A percentile compares a stretch with the other conserved stretches of the same genome.
Evolutionary conservation across 2,888 invertebrate genomes (phyloP).

Genomic region (Acheta domesticus): DNA sequence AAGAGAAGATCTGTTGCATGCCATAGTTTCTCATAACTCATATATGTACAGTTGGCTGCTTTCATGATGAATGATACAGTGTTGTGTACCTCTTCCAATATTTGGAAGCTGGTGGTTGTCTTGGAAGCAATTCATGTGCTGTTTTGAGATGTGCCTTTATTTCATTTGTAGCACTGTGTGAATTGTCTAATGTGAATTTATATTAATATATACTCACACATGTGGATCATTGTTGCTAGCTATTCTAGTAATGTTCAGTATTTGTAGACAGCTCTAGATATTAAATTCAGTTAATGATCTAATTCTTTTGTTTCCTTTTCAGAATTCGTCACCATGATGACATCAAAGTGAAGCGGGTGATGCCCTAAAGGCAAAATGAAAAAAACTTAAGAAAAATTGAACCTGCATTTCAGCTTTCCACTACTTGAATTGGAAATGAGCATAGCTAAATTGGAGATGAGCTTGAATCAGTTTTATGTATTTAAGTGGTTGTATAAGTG

Average conservation of each 20-base stretch:
- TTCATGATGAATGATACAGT: too few species aligned
- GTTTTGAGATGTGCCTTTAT: constrained; percentile 18
- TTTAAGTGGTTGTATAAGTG: constrained; percentile 39
- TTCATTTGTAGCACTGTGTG: constrained; percentile 19
- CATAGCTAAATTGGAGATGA: constrained; percentile 40
- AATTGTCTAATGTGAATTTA: constrained; percentile 18
- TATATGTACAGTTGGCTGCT: too few species aligned
- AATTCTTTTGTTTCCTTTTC: constrained; percentile 51
- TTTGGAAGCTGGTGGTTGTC: background rate
- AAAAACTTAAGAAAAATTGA: constrained; percentile 38
- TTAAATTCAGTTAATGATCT: background rate
- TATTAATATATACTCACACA: constrained; percentile 12
- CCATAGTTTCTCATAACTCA: too few species aligned
- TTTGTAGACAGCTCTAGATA: too few species aligned
- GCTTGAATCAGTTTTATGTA: constrained; percentile 38
- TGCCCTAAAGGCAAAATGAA: constrained; percentile 38
- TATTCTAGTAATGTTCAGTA: background rate
- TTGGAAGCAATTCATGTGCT: background rate
- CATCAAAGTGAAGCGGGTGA: constrained; percentile 79
- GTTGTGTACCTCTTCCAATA: background rate
- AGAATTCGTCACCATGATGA: constrained; percentile 99
- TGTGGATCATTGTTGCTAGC: background rate
- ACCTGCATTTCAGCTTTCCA: constrained; percentile 44
- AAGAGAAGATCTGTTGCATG: background rate
- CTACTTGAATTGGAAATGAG: constrained; percentile 41